phyloP scores from a whole-genome alignment of 2,797 vertebrate species.

The Discoglossus pictus region DNA sequence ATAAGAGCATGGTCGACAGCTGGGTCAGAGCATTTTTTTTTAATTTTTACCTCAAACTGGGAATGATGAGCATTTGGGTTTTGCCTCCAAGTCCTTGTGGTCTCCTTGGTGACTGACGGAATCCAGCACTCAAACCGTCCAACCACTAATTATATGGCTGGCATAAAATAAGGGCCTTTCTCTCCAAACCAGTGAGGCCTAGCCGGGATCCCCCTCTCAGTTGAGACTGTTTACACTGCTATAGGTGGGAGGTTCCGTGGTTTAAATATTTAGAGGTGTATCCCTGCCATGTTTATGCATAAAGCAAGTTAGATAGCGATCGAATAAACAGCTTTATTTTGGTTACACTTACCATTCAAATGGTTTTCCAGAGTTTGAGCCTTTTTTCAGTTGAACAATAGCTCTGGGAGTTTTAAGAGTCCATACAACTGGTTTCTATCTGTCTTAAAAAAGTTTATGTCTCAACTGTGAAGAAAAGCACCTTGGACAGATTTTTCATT shows the following conservation, averaged over 20 bases:
- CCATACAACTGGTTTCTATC: too few species aligned
- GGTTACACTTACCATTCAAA: too few species aligned
- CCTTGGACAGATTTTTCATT: too few species aligned
- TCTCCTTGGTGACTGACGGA: constrained; percentile 23
- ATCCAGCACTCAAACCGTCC: constrained; percentile 27
- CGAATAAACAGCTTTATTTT: too few species aligned
- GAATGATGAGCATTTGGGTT: constrained; percentile 21
- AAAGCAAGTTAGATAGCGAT: background rate
- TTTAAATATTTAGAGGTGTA: constrained; percentile 6
- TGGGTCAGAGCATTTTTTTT: background rate
- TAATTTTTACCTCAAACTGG: constrained; percentile 25
- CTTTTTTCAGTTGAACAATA: too few species aligned
- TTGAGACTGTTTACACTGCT: constrained; percentile 14
- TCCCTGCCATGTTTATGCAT: background rate
- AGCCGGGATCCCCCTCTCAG: constrained; percentile 1
- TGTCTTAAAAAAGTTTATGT: too few species aligned
- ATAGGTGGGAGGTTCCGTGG: constrained; percentile 19
- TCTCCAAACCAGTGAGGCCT: constrained; percentile 22
- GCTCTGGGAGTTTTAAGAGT: too few species aligned
- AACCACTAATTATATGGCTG: constrained; percentile 33
- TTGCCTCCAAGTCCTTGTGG: constrained; percentile 29
- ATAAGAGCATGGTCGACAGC: constrained; percentile 4
- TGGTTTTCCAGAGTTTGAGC: too few species aligned
- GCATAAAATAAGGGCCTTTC: constrained; percentile 20
- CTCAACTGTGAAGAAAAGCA: too few species aligned